A percentile compares a stretch with the other conserved stretches of the same genome.
These are phyloP conservation scores for Anthopleura sola DNA, from an alignment of 64 coral and sea anemone species.

Conservation along the genomic window DNA sequence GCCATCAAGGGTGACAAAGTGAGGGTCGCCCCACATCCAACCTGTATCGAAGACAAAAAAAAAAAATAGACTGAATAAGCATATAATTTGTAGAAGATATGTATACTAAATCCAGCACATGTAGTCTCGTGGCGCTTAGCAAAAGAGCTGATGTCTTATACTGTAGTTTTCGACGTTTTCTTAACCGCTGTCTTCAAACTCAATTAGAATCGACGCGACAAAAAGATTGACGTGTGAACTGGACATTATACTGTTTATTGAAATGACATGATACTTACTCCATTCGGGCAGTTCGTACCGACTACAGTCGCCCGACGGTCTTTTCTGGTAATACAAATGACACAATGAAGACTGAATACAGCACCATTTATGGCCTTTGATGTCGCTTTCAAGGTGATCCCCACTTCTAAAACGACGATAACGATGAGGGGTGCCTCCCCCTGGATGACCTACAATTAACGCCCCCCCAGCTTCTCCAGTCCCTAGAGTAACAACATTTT, in stretches of 20 bases:
- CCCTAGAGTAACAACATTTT: conserved; percentile 27
- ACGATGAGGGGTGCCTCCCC: conserved; percentile 12
- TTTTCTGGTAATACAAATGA: conserved; percentile 12
- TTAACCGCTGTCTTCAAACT: too few species aligned
- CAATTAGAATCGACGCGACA: too few species aligned
- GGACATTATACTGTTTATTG: too few species aligned
- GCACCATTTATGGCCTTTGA: conserved; percentile 11
- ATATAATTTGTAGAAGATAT: too few species aligned
- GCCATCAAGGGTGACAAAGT: conserved; percentile 42
- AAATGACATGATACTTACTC: conserved; percentile 14
- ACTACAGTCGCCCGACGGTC: conserved; percentile 37
- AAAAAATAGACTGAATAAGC: too few species aligned
- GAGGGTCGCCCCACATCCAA: conserved; percentile 59
- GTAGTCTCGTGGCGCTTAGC: too few species aligned
- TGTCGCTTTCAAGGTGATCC: conserved; percentile 3
- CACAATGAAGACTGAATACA: conserved; percentile 23
- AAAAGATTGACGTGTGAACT: too few species aligned
- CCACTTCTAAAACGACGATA: neutral
- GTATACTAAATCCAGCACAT: too few species aligned
- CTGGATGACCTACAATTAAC: conserved; percentile 14
- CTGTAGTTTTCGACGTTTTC: too few species aligned
- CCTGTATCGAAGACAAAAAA: neutral
- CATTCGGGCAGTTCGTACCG: conserved; percentile 16
- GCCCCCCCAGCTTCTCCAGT: conserved; percentile 9
- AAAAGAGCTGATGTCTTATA: too few species aligned